A percentile compares a stretch with the other conserved stretches of the same genome.
Evolutionary conservation across 2,888 invertebrate genomes (phyloP).

Genomic region (Monochamus alternatus): DNA sequence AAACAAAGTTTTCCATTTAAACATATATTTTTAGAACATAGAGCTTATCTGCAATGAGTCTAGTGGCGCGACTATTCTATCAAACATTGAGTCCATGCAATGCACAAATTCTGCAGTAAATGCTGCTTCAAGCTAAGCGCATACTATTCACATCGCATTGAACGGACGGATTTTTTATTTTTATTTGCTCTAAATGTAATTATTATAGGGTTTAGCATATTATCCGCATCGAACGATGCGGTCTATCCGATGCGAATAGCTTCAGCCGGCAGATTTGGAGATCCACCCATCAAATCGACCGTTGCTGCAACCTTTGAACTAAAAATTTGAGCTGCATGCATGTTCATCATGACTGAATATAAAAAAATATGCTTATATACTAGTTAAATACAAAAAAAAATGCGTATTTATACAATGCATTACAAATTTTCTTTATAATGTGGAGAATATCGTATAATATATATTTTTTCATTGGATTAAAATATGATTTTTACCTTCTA

Average conservation of each 20-base stretch:
- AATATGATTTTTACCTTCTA: not conserved
- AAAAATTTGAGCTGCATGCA: constrained; percentile 5
- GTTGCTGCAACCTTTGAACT: constrained; percentile 2
- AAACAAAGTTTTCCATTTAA: too few relatives aligned
- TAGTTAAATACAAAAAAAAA: too few relatives aligned
- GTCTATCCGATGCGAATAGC: too few relatives aligned
- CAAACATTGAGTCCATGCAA: not conserved
- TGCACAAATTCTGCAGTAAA: constrained; percentile 19
- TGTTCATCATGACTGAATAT: not conserved
- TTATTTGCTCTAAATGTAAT: too few relatives aligned
- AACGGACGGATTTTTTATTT: too few relatives aligned
- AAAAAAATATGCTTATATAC: not conserved
- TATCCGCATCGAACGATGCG: too few relatives aligned
- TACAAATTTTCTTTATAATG: not conserved
- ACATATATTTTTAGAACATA: too few relatives aligned
- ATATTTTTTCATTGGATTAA: not conserved
- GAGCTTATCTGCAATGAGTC: not conserved
- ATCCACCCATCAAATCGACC: not conserved
- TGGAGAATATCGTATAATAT: not conserved
- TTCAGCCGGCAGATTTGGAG: not conserved
- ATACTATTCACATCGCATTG: too few relatives aligned
- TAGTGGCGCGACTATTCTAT: not conserved
- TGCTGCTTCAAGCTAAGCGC: not conserved
- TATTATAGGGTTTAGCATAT: too few relatives aligned
- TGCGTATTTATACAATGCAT: constrained; percentile 3